Percentiles rank a stretch among this genome's conserved stretches.
Conservation (phyloP, 2,797 vertebrate species). For the Eulemur coronatus region DNA sequence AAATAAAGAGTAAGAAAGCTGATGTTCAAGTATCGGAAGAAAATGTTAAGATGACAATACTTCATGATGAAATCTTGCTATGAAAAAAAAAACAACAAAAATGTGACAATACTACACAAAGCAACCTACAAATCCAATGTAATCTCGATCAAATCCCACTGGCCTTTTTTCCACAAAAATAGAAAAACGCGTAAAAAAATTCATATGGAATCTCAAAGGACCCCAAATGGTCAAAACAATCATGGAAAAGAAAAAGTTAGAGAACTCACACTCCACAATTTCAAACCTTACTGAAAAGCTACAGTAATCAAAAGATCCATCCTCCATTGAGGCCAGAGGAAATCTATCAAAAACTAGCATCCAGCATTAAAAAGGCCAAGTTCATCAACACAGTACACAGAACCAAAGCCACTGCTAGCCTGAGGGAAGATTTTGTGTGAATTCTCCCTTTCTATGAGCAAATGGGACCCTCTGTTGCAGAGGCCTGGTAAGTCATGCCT, state of each 20-base stretch:
- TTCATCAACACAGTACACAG: neutral
- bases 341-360: neutral
- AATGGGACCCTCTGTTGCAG: neutral
- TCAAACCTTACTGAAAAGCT: neutral
- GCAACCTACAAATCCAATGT: neutral
- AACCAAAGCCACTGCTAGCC: neutral
- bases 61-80: too few species aligned
- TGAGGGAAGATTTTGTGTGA: neutral
- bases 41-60: neutral
- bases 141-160: neutral
- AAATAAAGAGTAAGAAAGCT: neutral
- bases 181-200: neutral
- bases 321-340: neutral
- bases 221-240: neutral
- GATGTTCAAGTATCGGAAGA: neutral
- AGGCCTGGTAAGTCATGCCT: neutral
- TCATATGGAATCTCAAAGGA: neutral
- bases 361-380: neutral
- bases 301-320: neutral
- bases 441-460: neutral
- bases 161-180: neutral
- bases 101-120: neutral
- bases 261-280: neutral
- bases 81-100: too few species aligned
- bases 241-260: neutral